Base-by-base conservation (phyloP, 2,888 invertebrate species). In the Melipona bicolor region DNA sequence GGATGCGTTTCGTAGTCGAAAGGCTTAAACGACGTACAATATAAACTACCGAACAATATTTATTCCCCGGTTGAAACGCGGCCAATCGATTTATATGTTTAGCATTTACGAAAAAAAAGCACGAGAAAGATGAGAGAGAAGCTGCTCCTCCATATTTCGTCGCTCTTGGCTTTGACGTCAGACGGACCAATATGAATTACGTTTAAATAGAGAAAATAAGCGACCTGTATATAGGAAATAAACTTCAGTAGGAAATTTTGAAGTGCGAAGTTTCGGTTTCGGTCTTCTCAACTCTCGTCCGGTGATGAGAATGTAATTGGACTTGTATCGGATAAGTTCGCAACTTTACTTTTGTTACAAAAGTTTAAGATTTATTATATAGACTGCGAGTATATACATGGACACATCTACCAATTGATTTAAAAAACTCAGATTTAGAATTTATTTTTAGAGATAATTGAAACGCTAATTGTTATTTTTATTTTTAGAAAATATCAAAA, bases 1-100 rank as follows among this genome's bases (percentile, higher is more conserved):
- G 65, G 75, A 62, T 72, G 49, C 61, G 76, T 76, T 69, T 83
- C 79, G 72, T 83, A 68, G 77, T 56, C 74, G 83, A 83, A 83
- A 77, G 61, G 5, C 24, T 75, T 75, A 72, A 81, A 77, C 69
- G 77, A 36, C 54, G 75, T 36, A 13, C 56, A 73, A 69, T 50
- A 27, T 71, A 70, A 82, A 65, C 59, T 70, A 11, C 13, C 24
- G 73, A 70, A 62, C 79, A 83, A 68, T 78, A 83, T 83, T 84
- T 84, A 79, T 69, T 72, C 64, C 13, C 15, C 24, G 50, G 21
- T 36, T 76, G 76, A 69, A 76, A 65, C 72, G 54, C 11, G 4
- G 84, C 78, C 75, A 75, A 84, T 72, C 70, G 56, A 78, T 83
- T 75, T 71, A 54, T 68, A 61, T 32, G 54, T 71, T 67, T 27